These are phyloP conservation scores for Euclidia mi DNA, from an alignment of 2,888 invertebrate species.

Conservation along the genomic window DNA sequence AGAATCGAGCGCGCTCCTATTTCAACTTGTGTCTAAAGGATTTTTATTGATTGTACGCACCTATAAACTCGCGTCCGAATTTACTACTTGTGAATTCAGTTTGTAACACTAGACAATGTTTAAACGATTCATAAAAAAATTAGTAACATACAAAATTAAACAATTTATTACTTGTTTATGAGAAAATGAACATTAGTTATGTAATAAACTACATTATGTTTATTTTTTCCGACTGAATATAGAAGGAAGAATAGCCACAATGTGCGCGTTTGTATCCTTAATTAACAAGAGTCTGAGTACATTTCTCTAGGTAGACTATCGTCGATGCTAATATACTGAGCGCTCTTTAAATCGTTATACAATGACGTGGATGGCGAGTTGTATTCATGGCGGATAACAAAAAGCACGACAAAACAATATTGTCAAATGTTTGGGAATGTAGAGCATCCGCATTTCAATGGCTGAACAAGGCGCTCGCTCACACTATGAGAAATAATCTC, in stretches of 20 bases:
- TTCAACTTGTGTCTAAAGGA: slow-evolving; percentile 9
- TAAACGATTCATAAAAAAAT: too few species aligned
- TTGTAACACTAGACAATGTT: too few species aligned
- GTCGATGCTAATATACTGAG: slow-evolving; percentile 9
- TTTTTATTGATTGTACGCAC: slow-evolving; percentile 3
- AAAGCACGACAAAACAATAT: too few species aligned
- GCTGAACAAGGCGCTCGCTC: slow-evolving; percentile 7
- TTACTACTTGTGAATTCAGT: neutral
- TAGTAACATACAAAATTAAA: neutral
- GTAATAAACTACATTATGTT: slow-evolving; percentile 18
- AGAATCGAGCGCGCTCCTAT: slow-evolving; percentile 4
- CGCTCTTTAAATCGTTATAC: too few species aligned
- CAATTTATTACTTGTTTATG: neutral
- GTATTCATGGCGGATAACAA: too few species aligned
- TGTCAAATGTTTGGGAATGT: slow-evolving; percentile 16
- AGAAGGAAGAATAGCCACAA: slow-evolving; percentile 23
- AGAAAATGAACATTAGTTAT: slow-evolving; percentile 17
- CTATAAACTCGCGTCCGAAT: neutral
- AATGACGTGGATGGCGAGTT: too few species aligned
- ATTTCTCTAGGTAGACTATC: slow-evolving; percentile 25
- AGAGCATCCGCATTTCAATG: slow-evolving; percentile 28
- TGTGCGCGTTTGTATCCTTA: slow-evolving; percentile 36
- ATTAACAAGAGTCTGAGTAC: slow-evolving; percentile 39
- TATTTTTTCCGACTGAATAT: slow-evolving; percentile 13
- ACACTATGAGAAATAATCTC: slow-evolving; percentile 35